These are phyloP conservation scores for Machimus atricapillus DNA, from an alignment of 2,888 invertebrate species.

Conservation along the genomic window DNA sequence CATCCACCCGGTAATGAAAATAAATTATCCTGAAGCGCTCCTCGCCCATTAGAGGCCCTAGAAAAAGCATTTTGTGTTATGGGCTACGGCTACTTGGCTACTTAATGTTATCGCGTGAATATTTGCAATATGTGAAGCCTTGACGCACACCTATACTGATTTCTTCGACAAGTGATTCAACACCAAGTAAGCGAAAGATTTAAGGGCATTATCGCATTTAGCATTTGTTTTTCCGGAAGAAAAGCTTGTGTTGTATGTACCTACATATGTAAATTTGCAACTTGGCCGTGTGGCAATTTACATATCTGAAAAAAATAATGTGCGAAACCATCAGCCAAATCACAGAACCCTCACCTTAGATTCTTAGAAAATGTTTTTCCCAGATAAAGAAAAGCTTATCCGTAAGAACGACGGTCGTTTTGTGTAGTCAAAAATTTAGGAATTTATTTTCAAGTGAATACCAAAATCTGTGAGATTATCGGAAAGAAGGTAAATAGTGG, in stretches of 20 bases:
- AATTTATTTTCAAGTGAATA: not conserved
- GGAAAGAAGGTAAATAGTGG: no score
- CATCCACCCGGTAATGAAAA: slow-evolving; percentile 1
- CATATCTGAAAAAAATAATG: not conserved
- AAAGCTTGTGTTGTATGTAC: not conserved
- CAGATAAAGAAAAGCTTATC: not conserved
- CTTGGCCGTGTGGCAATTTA: not conserved
- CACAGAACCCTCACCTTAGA: not conserved
- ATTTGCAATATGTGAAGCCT: not conserved
- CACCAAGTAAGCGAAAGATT: not conserved
- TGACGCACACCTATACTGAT: not conserved
- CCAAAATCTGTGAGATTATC: no score
- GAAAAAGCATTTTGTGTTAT: not conserved
- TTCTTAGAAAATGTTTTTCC: no score
- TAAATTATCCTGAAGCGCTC: not conserved
- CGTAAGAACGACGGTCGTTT: not conserved
- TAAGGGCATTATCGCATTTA: not conserved
- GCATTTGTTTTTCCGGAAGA: not conserved
- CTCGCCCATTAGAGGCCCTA: not conserved
- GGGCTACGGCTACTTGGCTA: not conserved
- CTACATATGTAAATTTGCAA: not conserved
- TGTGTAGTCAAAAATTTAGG: not conserved
- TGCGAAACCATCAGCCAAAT: not conserved
- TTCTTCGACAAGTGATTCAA: not conserved
- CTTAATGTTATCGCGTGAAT: not conserved